Evolutionary conservation across 2,797 vertebrate genomes (phyloP), one percentile per base, ranked within the genome.

Genomic region (Pseudochromis fuscus): DNA sequence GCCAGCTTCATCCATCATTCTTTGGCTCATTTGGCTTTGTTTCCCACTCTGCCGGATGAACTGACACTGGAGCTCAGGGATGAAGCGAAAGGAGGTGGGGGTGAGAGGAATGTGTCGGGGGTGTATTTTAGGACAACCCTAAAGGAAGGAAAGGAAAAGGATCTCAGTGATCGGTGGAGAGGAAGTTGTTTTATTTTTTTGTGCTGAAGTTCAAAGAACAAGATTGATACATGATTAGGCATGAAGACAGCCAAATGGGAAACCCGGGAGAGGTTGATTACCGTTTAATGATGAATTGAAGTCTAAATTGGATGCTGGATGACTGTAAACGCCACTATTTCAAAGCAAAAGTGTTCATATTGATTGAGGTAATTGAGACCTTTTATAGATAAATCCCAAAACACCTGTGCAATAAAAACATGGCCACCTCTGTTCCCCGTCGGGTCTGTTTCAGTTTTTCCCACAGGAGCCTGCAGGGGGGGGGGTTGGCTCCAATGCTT

Each of bases 1-100:
- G 57, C 88, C 77, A 82, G 74, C 81, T 88, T 91, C 91, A 92
- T 95, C 93, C 92, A 90, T 95, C 93, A 95, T 95, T 90, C 82
- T 83, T 81, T 72, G 89, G 88, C 90, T 93, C 84, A 73, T 94
- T 94, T 91, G 90, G 82, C 87, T 94, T 93, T 91, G 89, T 67
- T 92, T 90, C 94, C 93, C 86, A 87, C 91, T 92, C 90, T 88
- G 83, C 50, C 88, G 84, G 89, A 92, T 93, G 90, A 92, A 92
- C 89, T 91, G 88, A 94, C 93, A 88, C 77, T 87, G 82, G 88
- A 88, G 90, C 74, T 67, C 60, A 72, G 72, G 75, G 82, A 83
- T 56, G 78, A 79, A 59, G 50, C 21, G 56, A 81, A n/a, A 61
- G 64, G 58, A 67, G 74, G 61, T 53, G 58, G 57, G 68, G 23